Evolutionary conservation across 1,140 invertebrate species (phyloP).

Genomic region (Bombus breviceps): DNA sequence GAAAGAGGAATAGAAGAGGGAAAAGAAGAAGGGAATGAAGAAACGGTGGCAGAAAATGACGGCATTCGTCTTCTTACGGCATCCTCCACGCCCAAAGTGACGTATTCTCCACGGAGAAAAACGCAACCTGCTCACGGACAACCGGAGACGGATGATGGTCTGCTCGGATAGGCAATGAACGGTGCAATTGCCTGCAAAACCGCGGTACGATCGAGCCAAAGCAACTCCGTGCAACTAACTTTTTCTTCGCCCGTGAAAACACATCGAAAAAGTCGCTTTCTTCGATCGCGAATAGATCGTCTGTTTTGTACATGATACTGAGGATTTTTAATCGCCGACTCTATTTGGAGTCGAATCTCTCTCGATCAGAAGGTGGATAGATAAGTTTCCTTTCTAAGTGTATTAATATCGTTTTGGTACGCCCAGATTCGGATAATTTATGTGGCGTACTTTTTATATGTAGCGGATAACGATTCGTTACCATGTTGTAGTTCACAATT

Average conservation of each 20-base stretch:
- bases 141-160: slow-evolving; percentile 44
- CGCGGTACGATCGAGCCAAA: neutral
- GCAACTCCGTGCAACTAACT: slow-evolving; percentile 6
- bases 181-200: slow-evolving; percentile 26
- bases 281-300: neutral
- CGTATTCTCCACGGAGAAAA: slow-evolving; percentile 58
- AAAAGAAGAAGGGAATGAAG: neutral
- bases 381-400: neutral
- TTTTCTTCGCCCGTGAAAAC: neutral
- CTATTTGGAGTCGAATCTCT: neutral
- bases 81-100: slow-evolving; percentile 54
- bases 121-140: slow-evolving; percentile 48
- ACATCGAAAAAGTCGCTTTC: slow-evolving; percentile 6
- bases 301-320: neutral
- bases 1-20: neutral
- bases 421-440: neutral
- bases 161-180: slow-evolving; percentile 42
- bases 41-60: slow-evolving; percentile 38
- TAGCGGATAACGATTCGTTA: neutral
- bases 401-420: neutral
- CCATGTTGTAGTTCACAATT: neutral
- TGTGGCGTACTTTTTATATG: neutral
- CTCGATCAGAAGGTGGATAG: too few relatives aligned
- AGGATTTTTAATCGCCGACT: neutral
- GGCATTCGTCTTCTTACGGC: slow-evolving; percentile 61